Base-by-base conservation (phyloP, 2,888 invertebrate species). In the Tiliacea aurago region DNA sequence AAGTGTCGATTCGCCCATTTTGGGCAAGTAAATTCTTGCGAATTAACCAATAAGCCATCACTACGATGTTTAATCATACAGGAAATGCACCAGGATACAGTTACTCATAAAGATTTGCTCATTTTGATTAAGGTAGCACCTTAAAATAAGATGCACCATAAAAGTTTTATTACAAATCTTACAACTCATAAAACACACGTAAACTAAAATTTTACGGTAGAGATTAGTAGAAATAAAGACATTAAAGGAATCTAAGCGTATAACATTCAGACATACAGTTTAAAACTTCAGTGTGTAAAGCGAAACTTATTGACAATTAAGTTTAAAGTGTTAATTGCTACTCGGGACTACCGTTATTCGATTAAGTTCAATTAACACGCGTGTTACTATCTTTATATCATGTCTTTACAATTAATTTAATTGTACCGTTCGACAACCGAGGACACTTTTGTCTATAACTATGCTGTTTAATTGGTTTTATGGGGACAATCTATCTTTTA, bases 291-390 rank as follows among this genome's bases (percentile, higher is more conserved):
- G n/a, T 73, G 64, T 67, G 23, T 69, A 70, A 68, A 64, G 67
- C 61, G 51, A 70, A 59, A 72, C 61, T 37, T 58, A 75, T 78
- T 69, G 51, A 66, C 73, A 82, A 75, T 85, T 69, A 73, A 33
- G 53, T 73, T 41, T 61, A 20, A 68, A 73, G 37, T 78, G 70
- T 70, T 81, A 73, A 78, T 68, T 55, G 61, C 65, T 71, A 53
- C 18, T 70, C 13, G 56, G 64, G 33, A 66, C 59, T 47, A 56
- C 86, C 53, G 84, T 84, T 86, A 79, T 71, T 75, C 71, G 41
- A 84, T 77, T 80, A 82, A 74, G 65, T 73, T 51, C 70, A 76
- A 81, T 84, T 76, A 83, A 45, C 62, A 69, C 67, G 75, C 61
- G 23, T 58, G 49, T 70, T 72, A 76, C 41, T 58, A 61, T 67